These are phyloP conservation scores for Gymnarchus niloticus DNA, from an alignment of 2,113 vertebrate species.

Conservation along the genomic window DNA sequence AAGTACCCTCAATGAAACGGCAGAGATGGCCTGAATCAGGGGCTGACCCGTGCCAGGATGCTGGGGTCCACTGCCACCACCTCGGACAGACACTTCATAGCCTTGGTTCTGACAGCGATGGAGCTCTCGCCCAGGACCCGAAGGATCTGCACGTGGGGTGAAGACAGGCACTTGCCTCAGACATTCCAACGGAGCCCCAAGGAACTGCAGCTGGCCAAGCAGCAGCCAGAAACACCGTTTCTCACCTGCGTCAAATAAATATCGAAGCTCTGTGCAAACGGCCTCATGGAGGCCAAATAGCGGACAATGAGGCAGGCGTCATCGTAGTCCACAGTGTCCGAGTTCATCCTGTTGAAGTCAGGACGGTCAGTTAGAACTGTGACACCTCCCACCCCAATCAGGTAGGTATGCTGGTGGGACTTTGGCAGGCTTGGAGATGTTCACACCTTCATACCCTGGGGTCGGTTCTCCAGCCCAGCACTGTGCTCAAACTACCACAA, in stretches of 20 bases:
- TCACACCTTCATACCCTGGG: not conserved
- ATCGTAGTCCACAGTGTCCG: slow-evolving; percentile 92
- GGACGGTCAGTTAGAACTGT: not conserved
- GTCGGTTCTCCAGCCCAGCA: not conserved
- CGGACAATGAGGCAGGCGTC: slow-evolving; percentile 96
- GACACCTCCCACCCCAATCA: not conserved
- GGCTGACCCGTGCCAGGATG: slow-evolving; percentile 90
- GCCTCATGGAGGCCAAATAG: slow-evolving; percentile 99
- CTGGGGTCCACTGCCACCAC: slow-evolving; percentile 98
- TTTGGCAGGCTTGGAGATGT: too few species aligned
- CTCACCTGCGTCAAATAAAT: slow-evolving; percentile 99
- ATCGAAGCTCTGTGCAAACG: slow-evolving; percentile 99
- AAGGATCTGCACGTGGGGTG: slow-evolving; percentile 72
- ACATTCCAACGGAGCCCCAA: not conserved
- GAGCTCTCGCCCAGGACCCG: slow-evolving; percentile 98
- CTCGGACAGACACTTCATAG: slow-evolving; percentile 99
- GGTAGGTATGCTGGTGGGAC: too few species aligned
- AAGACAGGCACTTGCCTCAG: not conserved
- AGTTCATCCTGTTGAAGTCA: slow-evolving; percentile 74
- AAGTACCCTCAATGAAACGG: not conserved
- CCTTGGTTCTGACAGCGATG: slow-evolving; percentile 98
- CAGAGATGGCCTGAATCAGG: not conserved
- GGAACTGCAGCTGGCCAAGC: not conserved
- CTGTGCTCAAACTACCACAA: not conserved
- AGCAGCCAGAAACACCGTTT: not conserved